Conservation (phyloP, 1,140 invertebrate species). For the Psix sp. region DNA sequence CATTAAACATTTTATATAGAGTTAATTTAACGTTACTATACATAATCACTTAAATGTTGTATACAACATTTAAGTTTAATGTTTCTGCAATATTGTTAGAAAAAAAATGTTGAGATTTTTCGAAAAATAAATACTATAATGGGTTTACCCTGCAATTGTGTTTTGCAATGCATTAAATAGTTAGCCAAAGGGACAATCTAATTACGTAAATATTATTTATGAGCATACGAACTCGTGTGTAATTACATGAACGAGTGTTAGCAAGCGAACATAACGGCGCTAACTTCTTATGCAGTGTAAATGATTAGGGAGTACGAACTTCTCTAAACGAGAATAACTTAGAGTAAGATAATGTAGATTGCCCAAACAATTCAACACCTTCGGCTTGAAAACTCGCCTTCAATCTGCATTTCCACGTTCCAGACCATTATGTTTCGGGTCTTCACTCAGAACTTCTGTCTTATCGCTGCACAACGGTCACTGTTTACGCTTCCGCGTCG, state of each 20-base stretch:
- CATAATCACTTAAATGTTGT: too few species aligned
- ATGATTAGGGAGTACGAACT: slow-evolving; percentile 40
- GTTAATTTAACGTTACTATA: too few species aligned
- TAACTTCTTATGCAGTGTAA: slow-evolving; percentile 25
- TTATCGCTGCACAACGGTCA: slow-evolving; percentile 40
- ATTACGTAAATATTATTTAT: too few species aligned
- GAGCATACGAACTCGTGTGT: not conserved
- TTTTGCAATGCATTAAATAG: too few species aligned
- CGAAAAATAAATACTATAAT: too few species aligned
- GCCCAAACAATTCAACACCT: slow-evolving; percentile 38
- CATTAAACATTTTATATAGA: too few species aligned
- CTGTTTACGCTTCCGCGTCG: slow-evolving; percentile 35
- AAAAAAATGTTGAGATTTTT: too few species aligned
- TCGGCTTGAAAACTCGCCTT: slow-evolving; percentile 28
- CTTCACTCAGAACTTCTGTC: slow-evolving; percentile 38
- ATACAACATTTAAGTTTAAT: too few species aligned
- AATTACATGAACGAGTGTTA: slow-evolving; percentile 7
- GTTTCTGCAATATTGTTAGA: too few species aligned
- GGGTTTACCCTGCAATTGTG: too few species aligned
- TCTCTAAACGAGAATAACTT: slow-evolving; percentile 30
- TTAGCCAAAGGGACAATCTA: too few species aligned
- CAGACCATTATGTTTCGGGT: slow-evolving; percentile 25
- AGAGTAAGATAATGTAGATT: slow-evolving; percentile 43
- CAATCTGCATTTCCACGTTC: slow-evolving; percentile 34
- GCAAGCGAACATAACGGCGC: slow-evolving; percentile 1